Evolutionary conservation across 2,113 vertebrate genomes (phyloP), one percentile per base, ranked within the genome.

Genomic region (Acrocephalus arundinaceus): DNA sequence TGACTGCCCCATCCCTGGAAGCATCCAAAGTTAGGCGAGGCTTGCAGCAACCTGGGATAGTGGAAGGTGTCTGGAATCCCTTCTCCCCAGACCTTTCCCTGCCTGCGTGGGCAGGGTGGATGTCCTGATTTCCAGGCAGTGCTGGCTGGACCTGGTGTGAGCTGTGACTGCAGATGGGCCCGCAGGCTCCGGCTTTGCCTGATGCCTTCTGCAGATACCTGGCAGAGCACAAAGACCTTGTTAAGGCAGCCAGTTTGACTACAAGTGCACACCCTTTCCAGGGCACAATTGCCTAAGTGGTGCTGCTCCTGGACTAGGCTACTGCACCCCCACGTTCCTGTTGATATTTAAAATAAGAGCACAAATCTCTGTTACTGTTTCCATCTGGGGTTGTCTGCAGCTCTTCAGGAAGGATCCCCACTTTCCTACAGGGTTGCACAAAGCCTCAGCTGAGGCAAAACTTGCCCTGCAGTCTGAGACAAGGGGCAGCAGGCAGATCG

Each of bases 11-110:
- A 23, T 49, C n/a, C n/a, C 71, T 55, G 79, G 8, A 8, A 7
- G 5, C 10, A 41, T 49, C 24, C 14, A 10, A 1, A 14, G 11
- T 2, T 1, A 43, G 12, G 7, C 7, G 0, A 1, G 7, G n/a
- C 28, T 68, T 25, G 41, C 30, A 83, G 55, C 41, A 27, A 0
- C n/a, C 30, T 83, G 63, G 39, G 11, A 1, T 1, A 1, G 24
- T 25, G n/a, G n/a, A 55, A 55, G 30, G 5, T 27, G 41, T 48
- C 41, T 54, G 63, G n/a, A 62, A 76, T 76, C 21, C 5, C 31
- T 63, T 46, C 25, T 67, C 13, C 49, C 18, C 51, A 70, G 45
- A 23, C 18, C 25, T 35, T 45, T 35, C 68, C 51, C 15, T 58
- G 65, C 20, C 30, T 55, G 17, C 0, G 0, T 1, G 10, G 41